Conservation (phyloP, 2,888 invertebrate species). For the Onthophagus sagittarius region DNA sequence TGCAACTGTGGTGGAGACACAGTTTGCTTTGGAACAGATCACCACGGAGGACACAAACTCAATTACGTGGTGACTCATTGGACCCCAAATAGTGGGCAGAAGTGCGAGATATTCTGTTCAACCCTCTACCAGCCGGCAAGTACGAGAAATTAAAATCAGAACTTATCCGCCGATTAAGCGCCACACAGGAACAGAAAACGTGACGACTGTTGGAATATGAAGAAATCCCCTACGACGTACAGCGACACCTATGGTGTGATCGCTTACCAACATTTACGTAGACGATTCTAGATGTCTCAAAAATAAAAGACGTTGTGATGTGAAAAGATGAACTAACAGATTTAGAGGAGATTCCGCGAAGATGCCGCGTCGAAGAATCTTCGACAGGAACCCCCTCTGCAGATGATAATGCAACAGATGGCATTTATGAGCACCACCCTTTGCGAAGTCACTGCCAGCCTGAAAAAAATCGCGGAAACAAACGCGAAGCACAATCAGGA, state of each 20-base stretch:
- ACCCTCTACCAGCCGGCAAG: slow-evolving; percentile 26
- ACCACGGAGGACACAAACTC: too few relatives aligned
- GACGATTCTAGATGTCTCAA: slow-evolving; percentile 17
- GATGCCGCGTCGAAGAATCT: too few relatives aligned
- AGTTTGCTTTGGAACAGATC: too few relatives aligned
- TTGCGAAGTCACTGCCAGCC: neutral
- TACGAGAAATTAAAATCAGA: slow-evolving; percentile 31
- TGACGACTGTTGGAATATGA: slow-evolving; percentile 1
- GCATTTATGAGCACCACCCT: neutral
- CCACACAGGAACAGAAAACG: neutral
- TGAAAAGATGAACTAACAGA: slow-evolving; percentile 8
- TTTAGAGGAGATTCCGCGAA: slow-evolving; percentile 9
- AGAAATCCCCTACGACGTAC: slow-evolving; percentile 23
- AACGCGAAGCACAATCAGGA: neutral
- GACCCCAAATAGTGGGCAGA: neutral
- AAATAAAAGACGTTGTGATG: neutral
- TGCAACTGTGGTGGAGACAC: neutral
- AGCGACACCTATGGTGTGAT: slow-evolving; percentile 11
- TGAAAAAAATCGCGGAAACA: neutral
- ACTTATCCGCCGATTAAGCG: slow-evolving; percentile 27
- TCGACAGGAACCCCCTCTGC: neutral
- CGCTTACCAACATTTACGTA: neutral
- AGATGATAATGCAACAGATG: neutral
- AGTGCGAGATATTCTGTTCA: slow-evolving; percentile 13
- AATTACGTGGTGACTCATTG: too few relatives aligned